Evolutionary conservation across 2,888 invertebrate genomes (phyloP).

Genomic region (Isotomurus palustris): DNA sequence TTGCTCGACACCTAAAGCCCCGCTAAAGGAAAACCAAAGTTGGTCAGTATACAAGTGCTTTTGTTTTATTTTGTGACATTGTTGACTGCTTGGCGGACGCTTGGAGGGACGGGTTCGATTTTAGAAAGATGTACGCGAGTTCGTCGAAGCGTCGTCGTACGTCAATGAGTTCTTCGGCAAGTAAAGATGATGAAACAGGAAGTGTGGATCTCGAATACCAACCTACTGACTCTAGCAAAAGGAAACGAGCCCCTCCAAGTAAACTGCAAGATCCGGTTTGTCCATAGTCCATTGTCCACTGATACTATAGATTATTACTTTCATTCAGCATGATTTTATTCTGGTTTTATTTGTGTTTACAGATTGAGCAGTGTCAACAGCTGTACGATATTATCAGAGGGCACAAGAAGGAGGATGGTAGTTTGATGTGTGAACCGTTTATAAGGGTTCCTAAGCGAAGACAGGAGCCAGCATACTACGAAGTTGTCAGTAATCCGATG

Average conservation of each 20-base stretch:
- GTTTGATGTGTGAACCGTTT: conserved; percentile 85
- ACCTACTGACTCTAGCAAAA: conserved; percentile 36
- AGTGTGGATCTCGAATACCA: conserved; percentile 44
- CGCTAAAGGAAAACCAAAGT: no score
- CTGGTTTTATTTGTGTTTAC: conserved; percentile 42
- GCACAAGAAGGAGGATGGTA: conserved; percentile 87
- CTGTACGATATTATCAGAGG: conserved; percentile 86
- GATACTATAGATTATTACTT: background rate
- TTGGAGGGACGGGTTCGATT: no score
- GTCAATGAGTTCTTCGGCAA: conserved; percentile 44
- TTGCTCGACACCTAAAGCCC: no score
- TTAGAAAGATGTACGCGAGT: conserved; percentile 21
- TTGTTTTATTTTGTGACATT: no score
- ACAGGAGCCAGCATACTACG: conserved; percentile 85
- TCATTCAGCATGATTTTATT: no score
- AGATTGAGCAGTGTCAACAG: conserved; percentile 83
- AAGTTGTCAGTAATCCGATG: conserved; percentile 89
- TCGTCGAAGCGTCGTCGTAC: conserved; percentile 37
- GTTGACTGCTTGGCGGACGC: no score
- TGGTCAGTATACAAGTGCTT: no score
- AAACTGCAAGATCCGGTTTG: conserved; percentile 37
- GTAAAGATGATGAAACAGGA: conserved; percentile 40
- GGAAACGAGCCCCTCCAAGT: conserved; percentile 38
- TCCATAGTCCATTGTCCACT: background rate
- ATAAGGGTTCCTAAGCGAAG: conserved; percentile 90